Evolutionary conservation across 1,140 invertebrate genomes (phyloP).

Genomic region (Glomeris maerens): DNA sequence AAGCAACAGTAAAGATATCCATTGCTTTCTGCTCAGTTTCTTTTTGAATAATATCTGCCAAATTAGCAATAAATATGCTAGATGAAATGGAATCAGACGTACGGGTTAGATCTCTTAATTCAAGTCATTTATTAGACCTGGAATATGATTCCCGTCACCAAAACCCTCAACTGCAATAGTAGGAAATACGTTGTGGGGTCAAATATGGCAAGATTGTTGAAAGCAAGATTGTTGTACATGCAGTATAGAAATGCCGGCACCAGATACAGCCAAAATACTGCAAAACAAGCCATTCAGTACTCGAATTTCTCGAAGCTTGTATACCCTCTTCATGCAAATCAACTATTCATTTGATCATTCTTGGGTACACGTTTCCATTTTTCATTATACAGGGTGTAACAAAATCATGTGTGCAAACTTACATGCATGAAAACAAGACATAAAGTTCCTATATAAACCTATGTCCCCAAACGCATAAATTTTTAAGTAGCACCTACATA

Average conservation of each 20-base stretch:
- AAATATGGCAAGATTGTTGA: conserved; percentile 74
- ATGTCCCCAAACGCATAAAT: no score
- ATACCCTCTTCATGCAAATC: not conserved
- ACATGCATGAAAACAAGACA: no score
- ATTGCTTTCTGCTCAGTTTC: conserved; percentile 64
- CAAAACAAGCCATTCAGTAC: conserved; percentile 19
- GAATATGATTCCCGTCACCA: conserved; percentile 80
- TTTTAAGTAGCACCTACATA: no score
- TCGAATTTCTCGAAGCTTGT: not conserved
- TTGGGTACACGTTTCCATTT: conserved; percentile 23
- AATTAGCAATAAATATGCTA: not conserved
- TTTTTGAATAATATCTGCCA: conserved; percentile 68
- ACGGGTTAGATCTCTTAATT: not conserved
- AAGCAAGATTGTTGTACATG: conserved; percentile 88
- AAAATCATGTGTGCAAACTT: no score
- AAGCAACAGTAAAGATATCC: conserved; percentile 71
- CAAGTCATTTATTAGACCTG: conserved; percentile 45
- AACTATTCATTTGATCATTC: conserved; percentile 13
- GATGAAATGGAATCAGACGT: not conserved
- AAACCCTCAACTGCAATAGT: conserved; percentile 80
- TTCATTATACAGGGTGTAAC: conserved; percentile 23
- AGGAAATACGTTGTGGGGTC: conserved; percentile 91
- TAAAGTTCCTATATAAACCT: no score
- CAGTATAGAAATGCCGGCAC: conserved; percentile 82
- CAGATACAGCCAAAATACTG: conserved; percentile 70